phyloP scores from a whole-genome alignment of 2,888 invertebrate species.

The Cosmia pyralina region DNA sequence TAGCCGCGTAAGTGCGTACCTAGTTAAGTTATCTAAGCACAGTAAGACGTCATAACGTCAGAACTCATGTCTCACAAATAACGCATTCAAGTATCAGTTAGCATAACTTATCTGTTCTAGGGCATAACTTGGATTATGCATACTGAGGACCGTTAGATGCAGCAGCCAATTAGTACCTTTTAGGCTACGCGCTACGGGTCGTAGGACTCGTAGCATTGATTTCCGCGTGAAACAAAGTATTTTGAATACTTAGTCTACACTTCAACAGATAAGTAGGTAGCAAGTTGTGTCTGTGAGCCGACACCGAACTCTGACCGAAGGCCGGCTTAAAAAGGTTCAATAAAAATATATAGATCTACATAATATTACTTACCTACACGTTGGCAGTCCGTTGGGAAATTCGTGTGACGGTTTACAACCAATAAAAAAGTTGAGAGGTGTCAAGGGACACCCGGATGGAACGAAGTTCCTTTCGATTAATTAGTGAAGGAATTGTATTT shows the following conservation, averaged over 20 bases:
- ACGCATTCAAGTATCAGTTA: background rate
- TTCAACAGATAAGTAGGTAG: background rate
- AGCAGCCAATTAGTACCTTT: background rate
- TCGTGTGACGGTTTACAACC: constrained; percentile 7
- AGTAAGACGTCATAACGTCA: background rate
- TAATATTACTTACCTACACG: too few relatives aligned
- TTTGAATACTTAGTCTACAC: too few relatives aligned
- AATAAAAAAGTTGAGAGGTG: too few relatives aligned
- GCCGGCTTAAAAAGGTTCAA: background rate
- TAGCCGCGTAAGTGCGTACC: constrained; percentile 2
- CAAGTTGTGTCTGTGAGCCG: background rate
- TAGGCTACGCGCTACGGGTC: background rate
- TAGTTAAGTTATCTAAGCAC: constrained; percentile 24
- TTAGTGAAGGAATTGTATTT: too few relatives aligned
- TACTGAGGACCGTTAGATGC: background rate
- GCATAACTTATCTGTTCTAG: background rate
- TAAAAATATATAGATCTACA: background rate
- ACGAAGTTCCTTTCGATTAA: too few relatives aligned
- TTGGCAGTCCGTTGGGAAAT: background rate
- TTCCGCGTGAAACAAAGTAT: background rate
- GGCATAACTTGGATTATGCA: background rate
- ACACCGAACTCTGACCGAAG: too few relatives aligned
- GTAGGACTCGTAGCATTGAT: background rate
- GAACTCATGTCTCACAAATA: background rate
- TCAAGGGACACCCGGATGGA: too few relatives aligned